Evolutionary conservation across 2,888 invertebrate genomes (phyloP), one percentile per base, ranked within the genome.

Genomic region (Cistogaster globosa): DNA sequence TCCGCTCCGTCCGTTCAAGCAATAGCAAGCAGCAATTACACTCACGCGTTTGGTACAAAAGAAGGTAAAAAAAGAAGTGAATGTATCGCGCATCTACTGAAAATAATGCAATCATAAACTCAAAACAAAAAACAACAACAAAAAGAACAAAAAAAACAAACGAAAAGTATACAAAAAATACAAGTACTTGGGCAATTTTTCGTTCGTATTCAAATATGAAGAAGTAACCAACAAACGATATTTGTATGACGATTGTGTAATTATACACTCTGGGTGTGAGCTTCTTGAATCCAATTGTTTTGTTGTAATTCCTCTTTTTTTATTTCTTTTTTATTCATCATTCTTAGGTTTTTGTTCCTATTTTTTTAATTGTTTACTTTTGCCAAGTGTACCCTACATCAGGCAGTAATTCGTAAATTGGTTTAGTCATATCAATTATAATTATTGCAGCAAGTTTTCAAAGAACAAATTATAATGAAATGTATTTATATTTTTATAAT

Each of bases 251-350:
- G 82, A 82, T 82, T 85, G 82, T 87, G 87, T 87, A 87, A 87
- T 87, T 87, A 87, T 87, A 87, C 87, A 87, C 87, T 86, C 69
- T 83, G 84, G 87, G 86, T 86, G 86, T 86, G 83, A 84, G 87
- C 77, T 78, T 67, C 58, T 85, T 85, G 78, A 82, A 85, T 85
- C 75, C 63, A 82, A 85, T 82, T 85, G 82, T 82, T 82, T 79
- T 82, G 78, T 78, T 82, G 42, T 62, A 11, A 63, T 65, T 60
- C n/a, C 32, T 32, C 32, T 32, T 32, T 7, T 32, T 32, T 32
- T 32, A 8, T 32, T 36, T 58, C n/a, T 57, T 60, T 60, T 58
- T 12, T 57, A 36, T 65, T 71, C 67, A 16, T 32, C 48, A 58
- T 60, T 71, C 18, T 72, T 55, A 18, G n/a, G 26, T 65, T 72